These are phyloP conservation scores for Sardinella longiceps DNA, from an alignment of 2,797 vertebrate species.

Conservation along the genomic window DNA sequence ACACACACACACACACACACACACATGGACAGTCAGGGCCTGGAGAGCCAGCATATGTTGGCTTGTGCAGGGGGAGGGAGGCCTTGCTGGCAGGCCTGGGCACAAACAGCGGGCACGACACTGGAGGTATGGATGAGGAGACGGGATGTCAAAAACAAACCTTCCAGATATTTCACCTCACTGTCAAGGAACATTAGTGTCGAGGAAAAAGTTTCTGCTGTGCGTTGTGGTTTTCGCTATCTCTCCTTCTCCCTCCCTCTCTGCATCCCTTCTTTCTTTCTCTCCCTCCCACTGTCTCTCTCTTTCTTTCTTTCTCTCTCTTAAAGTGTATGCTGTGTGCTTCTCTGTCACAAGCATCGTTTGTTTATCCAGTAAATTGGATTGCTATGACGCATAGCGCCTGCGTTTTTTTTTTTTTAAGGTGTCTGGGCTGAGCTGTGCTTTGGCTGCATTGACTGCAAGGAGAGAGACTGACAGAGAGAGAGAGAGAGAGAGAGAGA, in stretches of 20 bases:
- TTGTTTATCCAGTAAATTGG: constrained; percentile 20
- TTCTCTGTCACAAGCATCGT: constrained; percentile 1
- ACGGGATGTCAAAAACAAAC: neutral
- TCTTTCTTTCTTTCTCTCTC: neutral
- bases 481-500: neutral
- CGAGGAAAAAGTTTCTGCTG: neutral
- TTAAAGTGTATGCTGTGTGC: neutral
- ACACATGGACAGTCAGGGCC: neutral
- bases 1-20: neutral
- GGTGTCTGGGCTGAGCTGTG: constrained; percentile 20
- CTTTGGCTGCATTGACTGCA: neutral
- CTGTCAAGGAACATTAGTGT: neutral
- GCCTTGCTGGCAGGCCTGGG: neutral
- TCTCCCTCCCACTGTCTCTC: neutral
- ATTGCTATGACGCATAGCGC: constrained; percentile 16
- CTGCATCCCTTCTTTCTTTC: neutral
- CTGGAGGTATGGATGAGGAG: neutral
- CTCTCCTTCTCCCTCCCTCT: neutral
- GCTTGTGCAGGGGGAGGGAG: neutral
- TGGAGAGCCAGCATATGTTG: constrained; percentile 15
- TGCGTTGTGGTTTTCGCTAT: neutral
- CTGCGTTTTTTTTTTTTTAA: constrained; percentile 11
- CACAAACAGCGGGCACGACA: neutral
- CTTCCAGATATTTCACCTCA: neutral
- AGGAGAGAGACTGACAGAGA: neutral